phyloP scores from a whole-genome alignment of 2,113 vertebrate genomes.

The Microtus montanus region DNA sequence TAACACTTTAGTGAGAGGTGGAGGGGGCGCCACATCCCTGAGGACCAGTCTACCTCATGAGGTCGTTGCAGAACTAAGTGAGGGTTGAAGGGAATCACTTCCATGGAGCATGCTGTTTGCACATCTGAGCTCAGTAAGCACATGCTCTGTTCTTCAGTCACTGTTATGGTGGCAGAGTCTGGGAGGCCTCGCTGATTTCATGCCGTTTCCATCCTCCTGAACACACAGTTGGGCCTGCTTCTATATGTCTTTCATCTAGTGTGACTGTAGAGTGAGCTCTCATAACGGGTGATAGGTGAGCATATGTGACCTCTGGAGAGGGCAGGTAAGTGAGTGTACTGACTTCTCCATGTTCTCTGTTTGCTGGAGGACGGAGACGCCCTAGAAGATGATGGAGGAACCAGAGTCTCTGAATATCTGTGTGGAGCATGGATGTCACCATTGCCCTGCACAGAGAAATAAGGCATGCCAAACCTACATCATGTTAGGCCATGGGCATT shows the following conservation, averaged over 20 bases:
- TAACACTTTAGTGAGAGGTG: neutral
- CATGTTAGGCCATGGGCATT: neutral
- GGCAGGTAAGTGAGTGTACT: neutral
- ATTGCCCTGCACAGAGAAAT: neutral
- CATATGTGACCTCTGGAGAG: neutral
- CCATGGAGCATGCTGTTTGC: neutral
- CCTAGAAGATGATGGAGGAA: neutral
- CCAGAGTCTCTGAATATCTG: neutral
- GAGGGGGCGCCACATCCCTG: neutral
- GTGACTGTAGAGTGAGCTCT: neutral
- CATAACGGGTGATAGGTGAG: neutral
- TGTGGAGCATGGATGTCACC: neutral
- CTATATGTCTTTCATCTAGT: neutral
- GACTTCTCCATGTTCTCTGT: neutral
- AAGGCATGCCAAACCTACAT: neutral
- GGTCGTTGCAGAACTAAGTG: neutral
- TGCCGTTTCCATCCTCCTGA: neutral
- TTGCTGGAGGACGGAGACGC: neutral
- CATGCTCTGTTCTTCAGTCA: neutral
- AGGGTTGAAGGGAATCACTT: neutral
- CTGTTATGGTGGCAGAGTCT: no score
- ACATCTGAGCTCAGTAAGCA: neutral
- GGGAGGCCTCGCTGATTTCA: neutral
- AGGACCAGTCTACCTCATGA: neutral
- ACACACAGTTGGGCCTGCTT: neutral